These are phyloP conservation scores for Lerista edwardsae DNA, from an alignment of 2,797 vertebrate genomes.

Conservation along the genomic window DNA sequence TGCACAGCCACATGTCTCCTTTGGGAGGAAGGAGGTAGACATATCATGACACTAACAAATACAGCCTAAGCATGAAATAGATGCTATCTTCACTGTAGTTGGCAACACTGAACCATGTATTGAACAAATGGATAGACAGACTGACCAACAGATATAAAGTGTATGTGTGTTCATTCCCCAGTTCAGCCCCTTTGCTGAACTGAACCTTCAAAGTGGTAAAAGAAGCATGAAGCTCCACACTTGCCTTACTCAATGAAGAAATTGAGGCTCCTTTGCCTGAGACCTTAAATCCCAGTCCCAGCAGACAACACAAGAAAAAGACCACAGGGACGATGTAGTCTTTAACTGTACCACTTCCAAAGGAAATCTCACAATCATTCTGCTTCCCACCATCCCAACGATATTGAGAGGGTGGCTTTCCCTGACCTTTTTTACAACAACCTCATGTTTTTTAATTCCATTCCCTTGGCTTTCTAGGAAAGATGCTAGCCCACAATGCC, in stretches of 20 bases:
- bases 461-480: not conserved
- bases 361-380: not conserved
- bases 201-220: not conserved
- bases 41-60: not conserved
- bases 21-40: not conserved
- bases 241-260: not conserved
- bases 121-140: not conserved
- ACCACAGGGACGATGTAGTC: not conserved
- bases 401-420: not conserved
- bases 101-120: not conserved
- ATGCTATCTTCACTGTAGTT: not conserved
- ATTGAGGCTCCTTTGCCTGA: not conserved
- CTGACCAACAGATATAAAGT: too few relatives aligned
- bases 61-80: not conserved
- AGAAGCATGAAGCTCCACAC: not conserved
- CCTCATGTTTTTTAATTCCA: not conserved
- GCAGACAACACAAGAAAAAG: not conserved
- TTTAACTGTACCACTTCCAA: not conserved
- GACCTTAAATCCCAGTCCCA: not conserved
- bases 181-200: not conserved
- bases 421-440: not conserved
- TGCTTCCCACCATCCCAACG: not conserved
- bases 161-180: too few relatives aligned
- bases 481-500: not conserved
- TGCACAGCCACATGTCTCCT: not conserved